A percentile compares a stretch with the other conserved stretches of the same genome.
Conservation (phyloP, 2,797 vertebrate species). For the Myripristis murdjan region DNA sequence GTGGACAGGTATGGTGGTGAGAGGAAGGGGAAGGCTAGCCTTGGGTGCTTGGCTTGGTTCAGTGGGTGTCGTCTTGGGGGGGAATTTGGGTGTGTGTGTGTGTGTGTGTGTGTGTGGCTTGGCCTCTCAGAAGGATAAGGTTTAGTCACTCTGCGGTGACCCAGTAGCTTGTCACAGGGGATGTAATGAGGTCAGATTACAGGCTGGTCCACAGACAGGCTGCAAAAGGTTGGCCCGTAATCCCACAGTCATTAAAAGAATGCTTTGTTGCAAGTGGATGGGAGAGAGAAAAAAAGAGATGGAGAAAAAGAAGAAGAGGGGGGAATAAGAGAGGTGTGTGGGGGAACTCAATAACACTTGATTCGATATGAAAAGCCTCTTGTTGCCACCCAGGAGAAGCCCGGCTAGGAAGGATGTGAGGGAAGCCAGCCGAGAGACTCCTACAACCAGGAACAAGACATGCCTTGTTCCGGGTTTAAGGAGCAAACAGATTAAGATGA, state of each 20-base stretch:
- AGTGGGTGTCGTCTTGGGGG: conserved; percentile 65
- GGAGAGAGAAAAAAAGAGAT: conserved; percentile 70
- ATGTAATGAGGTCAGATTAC: conserved; percentile 92
- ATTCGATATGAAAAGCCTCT: conserved; percentile 89
- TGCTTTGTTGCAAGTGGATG: conserved; percentile 85
- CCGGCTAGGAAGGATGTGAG: conserved; percentile 82
- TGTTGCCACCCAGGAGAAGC: conserved; percentile 87
- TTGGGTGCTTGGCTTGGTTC: conserved; percentile 67
- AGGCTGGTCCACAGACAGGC: conserved; percentile 83
- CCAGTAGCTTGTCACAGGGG: conserved; percentile 83
- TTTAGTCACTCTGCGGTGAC: conserved; percentile 79
- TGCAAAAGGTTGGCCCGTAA: conserved; percentile 86
- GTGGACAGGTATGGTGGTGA: conserved; percentile 75
- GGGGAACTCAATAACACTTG: conserved; percentile 89
- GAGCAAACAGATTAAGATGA: conserved; percentile 88
- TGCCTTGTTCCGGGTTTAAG: conserved; percentile 89
- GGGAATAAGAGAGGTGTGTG: conserved; percentile 80
- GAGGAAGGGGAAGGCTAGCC: conserved; percentile 58
- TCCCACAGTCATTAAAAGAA: conserved; percentile 87
- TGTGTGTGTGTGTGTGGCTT: too few relatives aligned
- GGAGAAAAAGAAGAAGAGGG: conserved; percentile 70
- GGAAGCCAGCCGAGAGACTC: conserved; percentile 84
- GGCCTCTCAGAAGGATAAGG: conserved; percentile 78
- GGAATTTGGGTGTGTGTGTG: conserved; percentile 57
- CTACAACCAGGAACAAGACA: conserved; percentile 87